Base-by-base conservation (phyloP, 2,888 invertebrate species). In the Saturnia japonica region DNA sequence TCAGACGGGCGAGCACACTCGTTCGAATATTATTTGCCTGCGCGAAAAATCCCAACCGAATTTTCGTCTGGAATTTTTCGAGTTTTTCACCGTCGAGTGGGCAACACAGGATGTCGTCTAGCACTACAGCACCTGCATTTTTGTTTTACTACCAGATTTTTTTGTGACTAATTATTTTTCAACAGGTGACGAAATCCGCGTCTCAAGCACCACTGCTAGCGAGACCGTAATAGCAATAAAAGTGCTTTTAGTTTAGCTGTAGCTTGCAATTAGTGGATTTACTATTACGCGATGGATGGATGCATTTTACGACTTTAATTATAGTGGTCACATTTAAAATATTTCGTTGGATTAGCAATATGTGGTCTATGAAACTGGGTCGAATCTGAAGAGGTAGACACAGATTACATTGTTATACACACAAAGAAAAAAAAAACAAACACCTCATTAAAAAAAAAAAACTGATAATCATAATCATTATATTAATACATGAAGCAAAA, bases 101-200 rank as follows among this genome's bases (percentile, higher is more conserved):
- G 85, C 86, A 87, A 87, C 89, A 90, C 89, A 89, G 85, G 85
- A 83, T 83, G 86, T 84, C 86, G 88, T 87, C 81, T 85, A 88
- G 87, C 84, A 82, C 82, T 83, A 84, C 88, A 85, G 87, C 91
- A 89, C 90, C 90, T 86, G 88, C 76, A 87, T 90, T 93, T 93
- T 93, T 94, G 91, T 93, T 93, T 90, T 91, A 84, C 83, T 87
- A 83, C 34, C 87, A 80, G 78, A 88, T 89, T 90, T 93, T 94
- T 88, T 94, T 94, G 94, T 94, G 93, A 92, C 94, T 94, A 94
- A 94, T 94, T 94, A 94, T 94, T 94, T 64, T 94, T 91, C 88
- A 93, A 93, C 93, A 93, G 93, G 93, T 93, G 93, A 93, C 93
- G 93, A 92, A 91, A 90, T 90, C 85, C 85, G 80, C 86, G 91